Percentiles rank a stretch among this genome's conserved stretches.
These are phyloP conservation scores for Melanchra persicariae DNA, from an alignment of 2,888 invertebrate genomes.

Conservation along the genomic window DNA sequence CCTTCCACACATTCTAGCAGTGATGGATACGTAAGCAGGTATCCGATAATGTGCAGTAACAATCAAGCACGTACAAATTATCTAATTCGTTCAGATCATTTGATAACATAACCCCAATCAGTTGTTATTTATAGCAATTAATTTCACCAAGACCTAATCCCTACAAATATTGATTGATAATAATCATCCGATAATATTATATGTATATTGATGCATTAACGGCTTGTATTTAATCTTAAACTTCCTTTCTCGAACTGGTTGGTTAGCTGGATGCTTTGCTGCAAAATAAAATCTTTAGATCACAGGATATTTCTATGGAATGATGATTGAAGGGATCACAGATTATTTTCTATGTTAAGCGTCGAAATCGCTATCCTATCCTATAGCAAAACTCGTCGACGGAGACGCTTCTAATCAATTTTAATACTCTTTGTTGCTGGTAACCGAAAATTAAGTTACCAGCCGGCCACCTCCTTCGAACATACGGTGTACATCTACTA, in stretches of 20 bases:
- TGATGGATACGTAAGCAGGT: background rate
- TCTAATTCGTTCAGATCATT: constrained; percentile 65
- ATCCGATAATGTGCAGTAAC: constrained; percentile 68
- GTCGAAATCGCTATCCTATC: too few species aligned
- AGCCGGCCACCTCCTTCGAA: too few species aligned
- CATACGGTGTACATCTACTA: too few species aligned
- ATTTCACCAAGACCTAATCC: constrained; percentile 18
- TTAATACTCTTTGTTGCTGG: too few species aligned
- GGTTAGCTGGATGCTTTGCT: background rate
- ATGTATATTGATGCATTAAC: constrained; percentile 1
- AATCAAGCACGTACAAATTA: constrained; percentile 80
- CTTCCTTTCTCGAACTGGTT: background rate
- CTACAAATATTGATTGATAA: constrained; percentile 5
- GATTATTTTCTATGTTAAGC: too few species aligned
- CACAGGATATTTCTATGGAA: too few species aligned
- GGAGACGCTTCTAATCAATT: too few species aligned
- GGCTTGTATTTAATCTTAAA: background rate
- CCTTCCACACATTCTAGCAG: background rate
- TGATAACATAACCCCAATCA: constrained; percentile 35
- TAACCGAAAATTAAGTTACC: too few species aligned
- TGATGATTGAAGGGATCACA: too few species aligned
- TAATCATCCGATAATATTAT: too few species aligned
- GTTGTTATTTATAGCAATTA: constrained; percentile 29
- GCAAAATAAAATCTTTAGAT: too few species aligned
- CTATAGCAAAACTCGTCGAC: too few species aligned